phyloP scores from a whole-genome alignment of 1,140 invertebrate genomes.

The Solenopsis invicta region DNA sequence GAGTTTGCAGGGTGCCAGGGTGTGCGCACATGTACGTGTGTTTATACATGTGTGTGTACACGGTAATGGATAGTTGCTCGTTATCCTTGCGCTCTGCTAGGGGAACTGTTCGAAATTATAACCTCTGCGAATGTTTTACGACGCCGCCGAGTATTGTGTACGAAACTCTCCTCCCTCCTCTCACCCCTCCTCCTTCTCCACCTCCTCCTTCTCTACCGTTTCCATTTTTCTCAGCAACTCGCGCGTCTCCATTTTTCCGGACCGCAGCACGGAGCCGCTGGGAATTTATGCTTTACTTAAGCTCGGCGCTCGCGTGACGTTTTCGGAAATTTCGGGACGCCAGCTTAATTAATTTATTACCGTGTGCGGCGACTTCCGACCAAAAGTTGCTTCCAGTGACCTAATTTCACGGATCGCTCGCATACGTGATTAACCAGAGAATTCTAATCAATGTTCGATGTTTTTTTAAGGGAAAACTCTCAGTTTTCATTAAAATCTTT shows the following conservation, averaged over 20 bases:
- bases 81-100: conserved; percentile 65
- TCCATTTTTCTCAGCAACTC: conserved; percentile 38
- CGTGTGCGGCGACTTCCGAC: conserved; percentile 24
- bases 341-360: conserved; percentile 64
- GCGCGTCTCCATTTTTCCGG: conserved; percentile 57
- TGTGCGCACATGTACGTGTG: conserved; percentile 7
- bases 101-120: conserved; percentile 72
- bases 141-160: conserved; percentile 52
- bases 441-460: conserved; percentile 29
- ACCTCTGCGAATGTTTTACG: conserved; percentile 65
- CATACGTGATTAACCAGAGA: conserved; percentile 33
- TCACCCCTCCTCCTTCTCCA: not conserved
- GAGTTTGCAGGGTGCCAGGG: conserved; percentile 1
- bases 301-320: conserved; percentile 30
- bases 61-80: conserved; percentile 72
- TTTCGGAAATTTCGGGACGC: conserved; percentile 50
- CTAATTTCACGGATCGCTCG: conserved; percentile 33
- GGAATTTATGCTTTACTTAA: conserved; percentile 63
- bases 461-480: conserved; percentile 29
- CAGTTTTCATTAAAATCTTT: conserved; percentile 4
- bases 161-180: conserved; percentile 15
- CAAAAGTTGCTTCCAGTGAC: conserved; percentile 23
- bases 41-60: conserved; percentile 33
- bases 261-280: conserved; percentile 2
- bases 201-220: not conserved